Evolutionary conservation across 2,888 invertebrate species (phyloP), one percentile per base, ranked within the genome.

Genomic region (Cloeon dipterum): DNA sequence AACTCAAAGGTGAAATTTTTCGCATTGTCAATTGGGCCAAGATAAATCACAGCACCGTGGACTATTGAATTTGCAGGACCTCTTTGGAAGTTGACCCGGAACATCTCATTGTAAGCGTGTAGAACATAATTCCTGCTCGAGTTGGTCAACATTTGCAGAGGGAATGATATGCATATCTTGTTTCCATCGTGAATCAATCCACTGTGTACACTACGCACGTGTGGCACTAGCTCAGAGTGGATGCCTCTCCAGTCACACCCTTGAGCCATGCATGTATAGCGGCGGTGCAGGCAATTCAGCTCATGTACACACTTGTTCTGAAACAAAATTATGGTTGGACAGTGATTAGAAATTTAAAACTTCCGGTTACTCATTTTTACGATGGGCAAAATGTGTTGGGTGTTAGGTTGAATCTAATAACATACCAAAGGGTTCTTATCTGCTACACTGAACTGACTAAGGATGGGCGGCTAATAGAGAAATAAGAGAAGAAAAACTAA

Each of bases 261-360:
- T 40, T 55, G 54, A 47, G 57, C 55, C 47, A 61, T 58, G 51
- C 65, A 65, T 42, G 49, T 50, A 56, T 62, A 61, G 44, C 56
- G 55, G 40, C 64, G 59, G 50, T 55, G 52, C 32, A 45, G 44
- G 50, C 65, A 65, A 45, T 52, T 55, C 20, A 58, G 54, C 53
- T 65, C 65, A 53, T 65, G 65, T 45, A 53, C 48, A 20, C 44
- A 48, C 48, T 64, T 63, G 26, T 56, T 46, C 8, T 57, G n/a
- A n/a, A n/a, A n/a, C n/a, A n/a, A n/a, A n/a, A n/a, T 11, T 26
- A n/a, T n/a, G n/a, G n/a, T n/a, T n/a, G n/a, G n/a, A n/a, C n/a
- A n/a, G n/a, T n/a, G n/a, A n/a, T n/a, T n/a, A n/a, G n/a, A n/a
- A n/a, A n/a, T n/a, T n/a, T n/a, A n/a, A n/a, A n/a, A n/a, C n/a